phyloP scores from a whole-genome alignment of 2,888 invertebrate genomes.

The Sialis fuliginosa region DNA sequence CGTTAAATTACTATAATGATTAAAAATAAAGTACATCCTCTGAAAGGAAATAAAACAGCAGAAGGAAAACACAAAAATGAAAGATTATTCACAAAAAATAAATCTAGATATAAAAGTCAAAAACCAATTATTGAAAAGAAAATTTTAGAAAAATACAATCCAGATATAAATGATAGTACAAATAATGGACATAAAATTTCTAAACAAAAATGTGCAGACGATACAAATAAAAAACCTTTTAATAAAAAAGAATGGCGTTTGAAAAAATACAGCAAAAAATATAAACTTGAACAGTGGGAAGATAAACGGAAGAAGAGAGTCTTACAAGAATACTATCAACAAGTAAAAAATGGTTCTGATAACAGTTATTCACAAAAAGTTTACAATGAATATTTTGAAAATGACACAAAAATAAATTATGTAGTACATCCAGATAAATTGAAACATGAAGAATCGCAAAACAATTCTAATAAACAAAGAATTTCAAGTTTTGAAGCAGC shows the following conservation, averaged over 20 bases:
- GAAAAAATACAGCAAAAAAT: constrained; percentile 51
- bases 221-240: constrained; percentile 34
- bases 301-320: constrained; percentile 40
- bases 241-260: constrained; percentile 48
- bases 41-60: too few species aligned
- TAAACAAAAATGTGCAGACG: too few species aligned
- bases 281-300: constrained; percentile 50
- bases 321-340: constrained; percentile 36
- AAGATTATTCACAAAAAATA: too few species aligned
- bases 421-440: neutral
- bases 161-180: too few species aligned
- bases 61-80: too few species aligned
- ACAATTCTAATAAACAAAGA: constrained; percentile 14
- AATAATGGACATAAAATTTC: too few species aligned
- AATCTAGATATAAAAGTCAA: too few species aligned
- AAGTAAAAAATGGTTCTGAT: constrained; percentile 28
- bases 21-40: too few species aligned
- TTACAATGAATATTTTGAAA: too few species aligned
- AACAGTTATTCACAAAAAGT: neutral
- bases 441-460: neutral
- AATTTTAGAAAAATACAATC: too few species aligned
- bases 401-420: neutral
- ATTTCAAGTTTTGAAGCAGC: constrained; percentile 32
- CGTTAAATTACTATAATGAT: too few species aligned
- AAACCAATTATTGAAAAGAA: too few species aligned